phyloP scores from a whole-genome alignment of 2,797 vertebrate species.

The Calcarius lapponicus region DNA sequence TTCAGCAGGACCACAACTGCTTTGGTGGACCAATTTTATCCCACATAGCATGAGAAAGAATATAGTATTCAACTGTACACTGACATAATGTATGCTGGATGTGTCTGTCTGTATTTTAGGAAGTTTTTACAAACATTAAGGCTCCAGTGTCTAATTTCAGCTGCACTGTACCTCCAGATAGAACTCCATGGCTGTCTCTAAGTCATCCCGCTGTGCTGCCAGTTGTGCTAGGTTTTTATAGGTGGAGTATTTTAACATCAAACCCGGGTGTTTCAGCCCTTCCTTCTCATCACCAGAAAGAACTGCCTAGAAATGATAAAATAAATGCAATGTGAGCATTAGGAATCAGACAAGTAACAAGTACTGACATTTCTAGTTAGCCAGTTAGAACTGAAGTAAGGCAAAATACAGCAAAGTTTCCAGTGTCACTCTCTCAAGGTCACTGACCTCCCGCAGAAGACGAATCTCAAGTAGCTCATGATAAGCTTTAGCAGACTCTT shows the following conservation, averaged over 20 bases:
- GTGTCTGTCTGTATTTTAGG: not conserved
- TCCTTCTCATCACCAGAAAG: slow-evolving; percentile 91
- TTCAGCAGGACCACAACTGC: not conserved
- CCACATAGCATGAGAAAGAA: not conserved
- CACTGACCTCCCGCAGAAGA: slow-evolving; percentile 91
- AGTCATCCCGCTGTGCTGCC: slow-evolving; percentile 85
- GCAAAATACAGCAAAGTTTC: not conserved
- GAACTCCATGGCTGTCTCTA: slow-evolving; percentile 94
- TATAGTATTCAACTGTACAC: not conserved
- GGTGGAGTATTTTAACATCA: slow-evolving; percentile 97
- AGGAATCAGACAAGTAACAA: not conserved
- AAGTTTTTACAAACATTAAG: not conserved
- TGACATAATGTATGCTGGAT: not conserved
- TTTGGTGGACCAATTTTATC: not conserved
- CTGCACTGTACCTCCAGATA: slow-evolving; percentile 87
- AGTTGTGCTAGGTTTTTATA: slow-evolving; percentile 96
- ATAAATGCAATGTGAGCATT: not conserved
- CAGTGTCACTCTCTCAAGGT: not conserved
- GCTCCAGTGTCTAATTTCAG: not conserved
- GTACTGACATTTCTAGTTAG: not conserved
- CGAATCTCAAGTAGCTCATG: slow-evolving; percentile 94
- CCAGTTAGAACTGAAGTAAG: not conserved
- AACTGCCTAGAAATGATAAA: slow-evolving; percentile 80
- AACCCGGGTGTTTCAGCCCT: slow-evolving; percentile 92
- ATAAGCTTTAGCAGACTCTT: slow-evolving; percentile 94